phyloP scores from a whole-genome alignment of 2,888 invertebrate species.

The Brenthis hecate region DNA sequence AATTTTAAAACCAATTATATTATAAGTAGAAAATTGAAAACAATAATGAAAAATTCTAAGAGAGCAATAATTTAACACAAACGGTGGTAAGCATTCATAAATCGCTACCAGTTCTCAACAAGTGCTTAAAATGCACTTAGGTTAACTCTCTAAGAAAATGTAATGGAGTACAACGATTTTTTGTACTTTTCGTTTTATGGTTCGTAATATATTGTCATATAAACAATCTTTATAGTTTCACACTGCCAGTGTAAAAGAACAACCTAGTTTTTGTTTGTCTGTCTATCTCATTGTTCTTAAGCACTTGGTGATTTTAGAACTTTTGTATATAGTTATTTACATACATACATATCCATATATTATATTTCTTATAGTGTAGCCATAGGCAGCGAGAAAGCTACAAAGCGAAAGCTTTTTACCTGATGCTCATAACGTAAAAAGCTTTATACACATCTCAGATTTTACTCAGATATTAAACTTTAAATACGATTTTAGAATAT shows the following conservation, averaged over 20 bases:
- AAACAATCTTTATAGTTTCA: background rate
- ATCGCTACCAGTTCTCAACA: conserved; percentile 31
- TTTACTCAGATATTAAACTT: no score
- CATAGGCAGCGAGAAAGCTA: no score
- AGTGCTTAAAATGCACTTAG: conserved; percentile 29
- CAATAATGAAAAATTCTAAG: conserved; percentile 12
- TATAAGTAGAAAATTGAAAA: conserved; percentile 19
- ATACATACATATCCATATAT: no score
- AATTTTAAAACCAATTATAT: background rate
- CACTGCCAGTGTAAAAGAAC: no score
- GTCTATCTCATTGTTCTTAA: no score
- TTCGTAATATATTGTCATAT: conserved; percentile 8
- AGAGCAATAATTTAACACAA: conserved; percentile 24
- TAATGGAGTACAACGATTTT: conserved; percentile 10
- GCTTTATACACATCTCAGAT: no score
- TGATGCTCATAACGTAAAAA: no score
- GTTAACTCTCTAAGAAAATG: conserved; percentile 11
- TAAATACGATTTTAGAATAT: no score
- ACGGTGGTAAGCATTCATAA: conserved; percentile 23
- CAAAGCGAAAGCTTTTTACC: no score
- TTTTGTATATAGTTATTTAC: background rate
- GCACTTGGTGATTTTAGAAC: background rate
- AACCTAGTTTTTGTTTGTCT: no score
- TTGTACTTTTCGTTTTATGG: conserved; percentile 3
- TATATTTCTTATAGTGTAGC: no score